These are phyloP conservation scores for Echiichthys vipera DNA, from an alignment of 2,797 vertebrate species.

Conservation along the genomic window DNA sequence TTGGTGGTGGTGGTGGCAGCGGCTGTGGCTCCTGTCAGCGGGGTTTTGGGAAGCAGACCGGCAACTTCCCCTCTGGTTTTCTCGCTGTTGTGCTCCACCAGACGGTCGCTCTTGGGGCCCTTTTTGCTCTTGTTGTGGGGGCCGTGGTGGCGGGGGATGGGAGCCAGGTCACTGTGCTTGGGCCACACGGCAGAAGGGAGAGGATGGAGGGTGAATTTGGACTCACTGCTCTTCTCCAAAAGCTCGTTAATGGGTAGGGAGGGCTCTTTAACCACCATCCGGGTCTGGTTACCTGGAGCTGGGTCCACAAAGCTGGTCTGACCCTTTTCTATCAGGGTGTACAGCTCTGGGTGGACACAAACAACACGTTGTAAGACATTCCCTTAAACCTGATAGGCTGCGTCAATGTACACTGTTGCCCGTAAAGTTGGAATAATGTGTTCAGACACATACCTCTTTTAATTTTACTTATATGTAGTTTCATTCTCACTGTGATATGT, in stretches of 20 bases:
- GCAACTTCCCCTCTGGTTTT: slow-evolving; percentile 71
- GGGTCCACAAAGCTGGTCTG: slow-evolving; percentile 67
- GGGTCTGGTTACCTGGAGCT: slow-evolving; percentile 75
- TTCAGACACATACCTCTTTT: too few species aligned
- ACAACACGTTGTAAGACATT: slow-evolving; percentile 1
- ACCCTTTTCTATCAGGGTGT: slow-evolving; percentile 77
- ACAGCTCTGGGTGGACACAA: slow-evolving; percentile 73
- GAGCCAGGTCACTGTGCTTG: slow-evolving; percentile 77
- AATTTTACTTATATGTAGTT: too few species aligned
- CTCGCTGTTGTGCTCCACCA: slow-evolving; percentile 82
- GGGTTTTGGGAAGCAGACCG: slow-evolving; percentile 71
- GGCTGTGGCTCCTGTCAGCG: slow-evolving; percentile 38
- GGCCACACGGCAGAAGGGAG: slow-evolving; percentile 78
- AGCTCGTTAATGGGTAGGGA: slow-evolving; percentile 83
- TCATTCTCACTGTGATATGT: too few species aligned
- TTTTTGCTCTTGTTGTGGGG: slow-evolving; percentile 84
- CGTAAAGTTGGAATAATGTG: too few species aligned
- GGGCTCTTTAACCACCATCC: slow-evolving; percentile 75
- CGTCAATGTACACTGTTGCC: too few species aligned
- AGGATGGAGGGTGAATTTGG: slow-evolving; percentile 78
- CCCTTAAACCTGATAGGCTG: neutral
- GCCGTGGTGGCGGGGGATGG: slow-evolving; percentile 68
- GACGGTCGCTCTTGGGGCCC: slow-evolving; percentile 77
- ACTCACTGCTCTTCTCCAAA: slow-evolving; percentile 81
- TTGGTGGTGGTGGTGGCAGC: neutral